Conservation (phyloP, 2,888 invertebrate genomes). For the Euproctis similis region DNA sequence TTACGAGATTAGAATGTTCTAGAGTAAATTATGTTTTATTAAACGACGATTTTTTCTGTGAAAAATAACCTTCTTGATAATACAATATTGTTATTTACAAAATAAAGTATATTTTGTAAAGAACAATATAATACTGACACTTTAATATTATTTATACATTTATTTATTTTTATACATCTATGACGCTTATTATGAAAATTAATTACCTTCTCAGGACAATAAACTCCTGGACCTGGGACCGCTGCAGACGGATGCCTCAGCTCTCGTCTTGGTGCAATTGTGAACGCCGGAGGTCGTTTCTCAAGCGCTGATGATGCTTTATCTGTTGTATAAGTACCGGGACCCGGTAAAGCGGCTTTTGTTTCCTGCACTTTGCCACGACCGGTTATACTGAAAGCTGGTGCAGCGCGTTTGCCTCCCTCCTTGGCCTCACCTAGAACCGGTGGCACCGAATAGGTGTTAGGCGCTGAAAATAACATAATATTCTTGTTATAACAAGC, state of each 20-base stretch:
- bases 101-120: too few species aligned
- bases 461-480: conserved; percentile 80
- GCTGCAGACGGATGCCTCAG: conserved; percentile 47
- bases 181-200: too few species aligned
- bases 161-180: conserved; percentile 7
- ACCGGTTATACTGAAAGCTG: conserved; percentile 91
- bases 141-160: not conserved
- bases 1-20: too few species aligned
- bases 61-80: too few species aligned
- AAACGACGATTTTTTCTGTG: too few species aligned
- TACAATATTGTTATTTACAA: too few species aligned
- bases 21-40: too few species aligned
- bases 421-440: conserved; percentile 78
- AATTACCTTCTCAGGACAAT: conserved; percentile 78
- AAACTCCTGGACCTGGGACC: conserved; percentile 78
- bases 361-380: conserved; percentile 79
- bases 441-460: conserved; percentile 90
- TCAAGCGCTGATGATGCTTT: conserved; percentile 59
- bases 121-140: not conserved
- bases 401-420: conserved; percentile 81
- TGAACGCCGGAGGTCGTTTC: conserved; percentile 85
- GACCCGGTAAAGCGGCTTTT: conserved; percentile 82
- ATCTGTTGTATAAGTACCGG: conserved; percentile 83
- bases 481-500: too few species aligned
- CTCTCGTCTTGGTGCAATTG: conserved; percentile 81